Percentiles rank a stretch among this genome's conserved stretches.
These are phyloP conservation scores for Graptemys geographica DNA, from an alignment of 2,797 vertebrate genomes.

Conservation along the genomic window DNA sequence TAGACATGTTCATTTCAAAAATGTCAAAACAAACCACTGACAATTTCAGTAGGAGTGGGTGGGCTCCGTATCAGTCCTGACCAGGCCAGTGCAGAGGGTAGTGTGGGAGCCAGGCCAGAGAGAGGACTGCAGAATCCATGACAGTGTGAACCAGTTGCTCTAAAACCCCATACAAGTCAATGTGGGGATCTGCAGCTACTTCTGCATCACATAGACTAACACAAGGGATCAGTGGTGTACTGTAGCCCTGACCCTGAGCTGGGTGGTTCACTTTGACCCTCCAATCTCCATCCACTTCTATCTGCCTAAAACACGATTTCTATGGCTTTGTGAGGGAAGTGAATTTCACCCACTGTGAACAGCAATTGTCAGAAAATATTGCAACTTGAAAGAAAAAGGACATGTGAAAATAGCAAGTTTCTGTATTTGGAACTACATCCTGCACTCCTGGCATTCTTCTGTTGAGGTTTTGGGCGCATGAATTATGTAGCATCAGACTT, in stretches of 20 bases:
- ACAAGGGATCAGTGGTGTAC: background rate
- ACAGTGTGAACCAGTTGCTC: background rate
- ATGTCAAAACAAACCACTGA: background rate
- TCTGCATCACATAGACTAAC: background rate
- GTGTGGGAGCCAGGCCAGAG: background rate
- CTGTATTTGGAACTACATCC: background rate
- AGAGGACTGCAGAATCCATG: background rate
- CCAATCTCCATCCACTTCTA: background rate
- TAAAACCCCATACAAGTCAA: background rate
- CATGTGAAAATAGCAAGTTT: fast-evolving
- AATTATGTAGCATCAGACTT: background rate
- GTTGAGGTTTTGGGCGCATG: background rate
- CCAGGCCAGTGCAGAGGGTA: no score
- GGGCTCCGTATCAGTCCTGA: background rate
- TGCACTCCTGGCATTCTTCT: background rate
- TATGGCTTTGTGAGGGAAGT: background rate
- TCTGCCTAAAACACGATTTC: background rate
- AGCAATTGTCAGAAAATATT: background rate
- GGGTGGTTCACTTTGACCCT: background rate
- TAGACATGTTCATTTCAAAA: background rate
- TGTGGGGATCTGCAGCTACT: background rate
- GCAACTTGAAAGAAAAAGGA: fast-evolving
- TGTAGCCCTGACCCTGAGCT: no score
- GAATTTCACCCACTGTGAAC: background rate
- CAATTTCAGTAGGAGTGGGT: background rate